phyloP scores from a whole-genome alignment of 2,888 invertebrate genomes.

The Chirona hameri region DNA sequence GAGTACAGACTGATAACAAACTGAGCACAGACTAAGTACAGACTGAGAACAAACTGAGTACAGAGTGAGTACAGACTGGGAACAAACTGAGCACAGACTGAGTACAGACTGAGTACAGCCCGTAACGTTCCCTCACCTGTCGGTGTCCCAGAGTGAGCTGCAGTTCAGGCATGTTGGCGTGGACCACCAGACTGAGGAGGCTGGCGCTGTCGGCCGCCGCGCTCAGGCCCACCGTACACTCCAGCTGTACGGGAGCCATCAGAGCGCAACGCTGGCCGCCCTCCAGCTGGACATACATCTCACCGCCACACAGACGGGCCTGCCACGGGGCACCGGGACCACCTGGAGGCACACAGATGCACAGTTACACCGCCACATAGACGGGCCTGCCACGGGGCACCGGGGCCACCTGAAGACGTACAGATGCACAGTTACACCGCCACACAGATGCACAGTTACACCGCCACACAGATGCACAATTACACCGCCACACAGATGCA shows the following conservation, averaged over 20 bases:
- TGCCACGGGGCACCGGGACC: not conserved
- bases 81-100: too few relatives aligned
- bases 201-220: not conserved
- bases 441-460: too few relatives aligned
- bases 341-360: not conserved
- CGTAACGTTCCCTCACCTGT: constrained; percentile 27
- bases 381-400: not conserved
- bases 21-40: too few relatives aligned
- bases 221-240: constrained; percentile 5
- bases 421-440: too few relatives aligned
- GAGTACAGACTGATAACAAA: too few relatives aligned
- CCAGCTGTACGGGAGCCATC: not conserved
- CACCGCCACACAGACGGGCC: not conserved
- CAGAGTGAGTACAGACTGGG: too few relatives aligned
- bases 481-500: too few relatives aligned
- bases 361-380: not conserved
- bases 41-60: too few relatives aligned
- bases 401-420: too few relatives aligned
- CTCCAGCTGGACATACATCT: not conserved
- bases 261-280: not conserved
- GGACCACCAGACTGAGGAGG: constrained; percentile 1
- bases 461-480: too few relatives aligned
- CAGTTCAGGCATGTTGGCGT: constrained; percentile 11
- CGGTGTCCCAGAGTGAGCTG: not conserved
- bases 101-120: too few relatives aligned